These are phyloP conservation scores for Arizona elegans DNA, from an alignment of 2,113 vertebrate genomes.

Conservation along the genomic window DNA sequence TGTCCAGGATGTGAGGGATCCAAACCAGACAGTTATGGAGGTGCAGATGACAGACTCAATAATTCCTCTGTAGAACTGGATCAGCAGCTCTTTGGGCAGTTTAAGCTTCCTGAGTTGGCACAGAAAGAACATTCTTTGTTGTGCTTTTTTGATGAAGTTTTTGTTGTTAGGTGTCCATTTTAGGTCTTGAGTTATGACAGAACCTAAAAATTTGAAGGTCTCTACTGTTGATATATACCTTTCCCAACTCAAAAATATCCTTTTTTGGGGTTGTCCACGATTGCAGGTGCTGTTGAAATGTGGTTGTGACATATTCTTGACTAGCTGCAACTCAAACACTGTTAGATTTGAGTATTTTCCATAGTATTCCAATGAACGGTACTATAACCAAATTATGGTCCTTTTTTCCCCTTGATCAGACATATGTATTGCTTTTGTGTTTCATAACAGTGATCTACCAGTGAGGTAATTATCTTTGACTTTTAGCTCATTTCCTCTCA, in stretches of 20 bases:
- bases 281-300: neutral
- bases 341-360: neutral
- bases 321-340: neutral
- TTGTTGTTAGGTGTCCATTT: too few relatives aligned
- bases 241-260: neutral
- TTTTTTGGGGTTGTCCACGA: neutral
- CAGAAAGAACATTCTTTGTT: too few relatives aligned
- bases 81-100: too few relatives aligned
- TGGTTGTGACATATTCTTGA: neutral
- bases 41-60: too few relatives aligned
- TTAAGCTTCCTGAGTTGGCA: too few relatives aligned
- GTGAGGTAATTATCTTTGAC: neutral
- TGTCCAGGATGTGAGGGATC: too few relatives aligned
- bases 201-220: too few relatives aligned
- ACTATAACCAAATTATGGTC: neutral
- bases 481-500: neutral
- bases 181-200: too few relatives aligned
- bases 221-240: too few relatives aligned
- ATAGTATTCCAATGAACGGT: neutral
- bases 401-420: neutral
- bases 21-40: too few relatives aligned
- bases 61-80: too few relatives aligned
- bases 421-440: neutral
- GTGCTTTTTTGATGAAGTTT: too few relatives aligned
- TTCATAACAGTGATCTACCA: neutral